Evolutionary conservation across 2,113 vertebrate genomes (phyloP), one percentile per base, ranked within the genome.

Genomic region (Pogona vitticeps): DNA sequence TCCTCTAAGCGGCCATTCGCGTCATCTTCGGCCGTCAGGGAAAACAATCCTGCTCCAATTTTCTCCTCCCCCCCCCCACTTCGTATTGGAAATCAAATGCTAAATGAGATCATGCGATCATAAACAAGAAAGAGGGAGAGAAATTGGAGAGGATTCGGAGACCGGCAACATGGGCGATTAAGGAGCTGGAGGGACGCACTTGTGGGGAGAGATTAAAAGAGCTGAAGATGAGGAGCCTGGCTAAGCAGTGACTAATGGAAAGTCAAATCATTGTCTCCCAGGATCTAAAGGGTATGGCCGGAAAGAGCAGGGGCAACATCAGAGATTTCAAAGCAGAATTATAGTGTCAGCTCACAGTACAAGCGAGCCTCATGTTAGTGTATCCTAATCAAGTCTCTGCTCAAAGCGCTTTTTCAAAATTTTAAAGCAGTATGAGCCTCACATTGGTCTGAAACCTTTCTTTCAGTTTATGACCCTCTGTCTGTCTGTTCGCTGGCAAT

Each of bases 51-150:
- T 10, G 10, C 46, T 52, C 46, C 46, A 52, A 52, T 52, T 6
- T 52, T 52, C 46, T 10, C 46, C 46, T 52, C 46, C 46, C 46
- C 46, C 46, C 46, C 46, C 46, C 5, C 46, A 52, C 46, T 93
- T 92, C 89, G 92, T 91, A 92, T 82, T 90, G 92, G 94, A 91
- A 94, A 94, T 93, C 88, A 88, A 95, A 94, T 84, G 86, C 86
- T 94, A 92, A 94, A 95, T 93, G 91, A 94, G 93, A 91, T 93
- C 91, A 88, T 0, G 0, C 89, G 86, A 92, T 91, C 92, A 88
- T 93, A 94, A 95, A 93, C 88, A 92, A 92, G 89, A 92, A 84
- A 63, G 88, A 94, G 89, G 90, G 6, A 84, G 89, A 86, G 88
- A 75, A 93, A 95, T 92, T 77, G 88, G 83, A 83, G 68, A 46